phyloP scores from a whole-genome alignment of 2,113 vertebrate species.

The Grantiella picta region DNA sequence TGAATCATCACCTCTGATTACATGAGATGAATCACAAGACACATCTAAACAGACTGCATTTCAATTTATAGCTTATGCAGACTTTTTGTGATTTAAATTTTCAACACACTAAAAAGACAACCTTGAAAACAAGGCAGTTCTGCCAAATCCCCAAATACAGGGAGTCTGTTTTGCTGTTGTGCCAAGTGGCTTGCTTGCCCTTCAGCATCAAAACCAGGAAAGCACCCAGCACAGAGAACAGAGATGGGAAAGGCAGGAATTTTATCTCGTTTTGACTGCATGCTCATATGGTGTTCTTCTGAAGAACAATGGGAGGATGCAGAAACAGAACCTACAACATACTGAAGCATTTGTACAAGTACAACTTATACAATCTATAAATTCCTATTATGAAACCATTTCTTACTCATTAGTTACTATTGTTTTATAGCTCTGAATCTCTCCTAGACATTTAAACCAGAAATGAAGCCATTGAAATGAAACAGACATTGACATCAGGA shows the following conservation, averaged over 20 bases:
- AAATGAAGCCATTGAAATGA: not conserved
- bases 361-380: not conserved
- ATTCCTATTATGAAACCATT: not conserved
- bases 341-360: not conserved
- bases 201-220: not conserved
- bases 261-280: not conserved
- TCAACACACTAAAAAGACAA: not conserved
- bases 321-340: not conserved
- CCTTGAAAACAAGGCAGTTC: not conserved
- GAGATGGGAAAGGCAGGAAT: not conserved
- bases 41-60: not conserved
- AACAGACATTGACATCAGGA: fast-evolving
- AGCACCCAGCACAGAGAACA: not conserved
- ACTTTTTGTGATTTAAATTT: not conserved
- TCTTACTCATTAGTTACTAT: not conserved
- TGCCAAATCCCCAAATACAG: not conserved
- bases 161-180: not conserved
- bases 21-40: not conserved
- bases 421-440: not conserved
- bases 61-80: not conserved
- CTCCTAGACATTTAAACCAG: not conserved
- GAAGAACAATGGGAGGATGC: not conserved
- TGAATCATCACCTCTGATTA: not conserved
- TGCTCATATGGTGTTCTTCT: not conserved
- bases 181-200: not conserved